Conservation (phyloP, 2,797 vertebrate genomes). For the Moxostoma hubbsi region DNA sequence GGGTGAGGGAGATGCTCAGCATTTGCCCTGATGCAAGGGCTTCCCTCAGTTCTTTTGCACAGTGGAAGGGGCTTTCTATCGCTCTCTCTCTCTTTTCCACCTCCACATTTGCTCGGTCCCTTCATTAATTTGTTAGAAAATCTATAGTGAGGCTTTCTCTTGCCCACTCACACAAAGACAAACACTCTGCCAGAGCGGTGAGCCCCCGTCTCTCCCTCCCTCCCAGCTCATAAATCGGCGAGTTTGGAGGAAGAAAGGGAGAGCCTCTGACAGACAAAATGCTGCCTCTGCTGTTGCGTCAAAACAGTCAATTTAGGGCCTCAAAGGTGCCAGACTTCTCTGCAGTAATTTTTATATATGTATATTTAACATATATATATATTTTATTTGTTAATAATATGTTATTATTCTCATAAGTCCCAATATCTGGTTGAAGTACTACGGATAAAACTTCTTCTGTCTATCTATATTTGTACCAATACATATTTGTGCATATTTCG, state of each 20-base stretch:
- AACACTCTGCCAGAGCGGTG: conserved; percentile 42
- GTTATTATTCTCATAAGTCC: not conserved
- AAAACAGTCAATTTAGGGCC: conserved; percentile 57
- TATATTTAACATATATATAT: too few species aligned
- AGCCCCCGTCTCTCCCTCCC: conserved; percentile 25
- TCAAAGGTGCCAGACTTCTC: conserved; percentile 45
- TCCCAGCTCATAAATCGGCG: conserved; percentile 45
- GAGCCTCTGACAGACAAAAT: conserved; percentile 31
- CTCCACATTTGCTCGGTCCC: conserved; percentile 63
- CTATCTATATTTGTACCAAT: not conserved
- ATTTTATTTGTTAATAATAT: too few species aligned
- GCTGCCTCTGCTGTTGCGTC: conserved; percentile 45
- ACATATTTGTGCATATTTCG: not conserved
- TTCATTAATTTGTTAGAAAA: conserved; percentile 79
- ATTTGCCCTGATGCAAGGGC: conserved; percentile 70
- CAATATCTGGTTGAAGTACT: not conserved
- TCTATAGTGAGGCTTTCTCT: conserved; percentile 77
- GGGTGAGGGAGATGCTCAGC: conserved; percentile 66
- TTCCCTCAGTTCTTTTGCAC: conserved; percentile 60
- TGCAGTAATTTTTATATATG: not conserved
- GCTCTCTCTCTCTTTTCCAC: conserved; percentile 57
- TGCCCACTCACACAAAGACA: conserved; percentile 64
- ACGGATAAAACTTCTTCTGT: too few species aligned
- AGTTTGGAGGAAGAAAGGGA: conserved; percentile 50
- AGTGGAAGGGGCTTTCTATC: conserved; percentile 41